Evolutionary conservation across 2,888 invertebrate genomes (phyloP).

Genomic region (Deilephila elpenor): DNA sequence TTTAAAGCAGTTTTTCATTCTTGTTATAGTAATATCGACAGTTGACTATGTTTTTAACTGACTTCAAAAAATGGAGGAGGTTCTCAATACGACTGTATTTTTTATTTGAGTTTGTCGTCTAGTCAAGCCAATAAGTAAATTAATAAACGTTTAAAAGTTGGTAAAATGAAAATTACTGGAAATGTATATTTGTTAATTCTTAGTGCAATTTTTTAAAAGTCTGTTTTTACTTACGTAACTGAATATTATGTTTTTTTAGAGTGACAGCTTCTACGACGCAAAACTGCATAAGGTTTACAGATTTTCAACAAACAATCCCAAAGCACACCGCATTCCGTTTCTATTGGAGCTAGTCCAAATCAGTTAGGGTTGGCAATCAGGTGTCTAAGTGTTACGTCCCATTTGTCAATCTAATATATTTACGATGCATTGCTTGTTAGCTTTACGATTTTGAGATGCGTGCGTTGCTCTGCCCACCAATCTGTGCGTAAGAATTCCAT

Average conservation of each 20-base stretch:
- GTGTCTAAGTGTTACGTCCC: slow-evolving; percentile 55
- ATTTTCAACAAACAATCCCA: slow-evolving; percentile 9
- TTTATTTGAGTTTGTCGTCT: too few relatives aligned
- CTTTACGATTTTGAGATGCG: slow-evolving; percentile 17
- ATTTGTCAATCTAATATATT: slow-evolving; percentile 40
- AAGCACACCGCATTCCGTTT: slow-evolving; percentile 33
- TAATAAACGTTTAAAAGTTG: too few relatives aligned
- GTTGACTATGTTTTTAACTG: too few relatives aligned
- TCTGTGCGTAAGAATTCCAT: slow-evolving; percentile 3
- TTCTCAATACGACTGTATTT: too few relatives aligned
- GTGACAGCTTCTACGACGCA: not conserved
- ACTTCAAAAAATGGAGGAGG: too few relatives aligned
- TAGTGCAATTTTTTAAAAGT: too few relatives aligned
- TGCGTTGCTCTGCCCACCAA: slow-evolving; percentile 8
- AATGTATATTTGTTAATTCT: too few relatives aligned
- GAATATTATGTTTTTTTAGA: not conserved
- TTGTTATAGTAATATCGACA: too few relatives aligned
- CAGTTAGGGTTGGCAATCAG: slow-evolving; percentile 49
- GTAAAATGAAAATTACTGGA: too few relatives aligned
- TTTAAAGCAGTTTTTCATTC: too few relatives aligned
- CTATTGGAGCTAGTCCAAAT: slow-evolving; percentile 41
- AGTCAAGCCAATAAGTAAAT: too few relatives aligned
- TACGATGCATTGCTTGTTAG: slow-evolving; percentile 17
- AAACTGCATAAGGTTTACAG: slow-evolving; percentile 7
- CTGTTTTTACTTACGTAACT: too few relatives aligned